Evolutionary conservation across 1,140 invertebrate species (phyloP), one percentile per base, ranked within the genome.

Genomic region (Habropoda laboriosa): DNA sequence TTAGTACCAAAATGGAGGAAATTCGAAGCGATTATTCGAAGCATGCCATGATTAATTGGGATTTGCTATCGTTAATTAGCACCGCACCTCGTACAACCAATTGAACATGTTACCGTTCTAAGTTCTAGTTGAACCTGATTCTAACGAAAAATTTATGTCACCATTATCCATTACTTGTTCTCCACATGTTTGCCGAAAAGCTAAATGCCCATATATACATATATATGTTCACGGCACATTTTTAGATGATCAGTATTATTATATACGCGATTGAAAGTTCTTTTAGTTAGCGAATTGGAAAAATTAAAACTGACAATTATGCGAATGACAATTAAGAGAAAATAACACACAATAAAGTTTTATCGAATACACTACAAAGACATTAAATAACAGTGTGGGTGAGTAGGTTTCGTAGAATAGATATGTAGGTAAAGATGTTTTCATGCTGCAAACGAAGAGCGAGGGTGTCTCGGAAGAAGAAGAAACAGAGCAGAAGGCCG

Each of bases 391-490:
- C 64, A 81, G 51, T 72, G 76, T 70, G 80, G 91, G 90, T 91
- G 89, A 92, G 91, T 91, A 91, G 88, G 58, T 80, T 53, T 86
- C 74, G 90, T 93, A 93, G 92, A 90, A 88, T 92, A 93, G 92
- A 91, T 91, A 86, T 92, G 91, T 93, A 92, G 92, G 90, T 89
- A 90, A 90, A 90, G 89, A 89, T 92, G 90, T 92, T 93, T 93
- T 93, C 92, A 92, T 92, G 92, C 92, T 93, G 92, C 92, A 55
- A 87, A 89, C 73, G 90, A 89, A 91, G 89, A 88, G 67, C 84
- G 88, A 91, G 81, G 92, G 91, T 82, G 83, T 82, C 64, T 86
- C 63, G 80, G 87, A 83, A 80, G 73, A 82, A 73, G 71, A 73
- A 77, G 87, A 90, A 75, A 82, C 86, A 63, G 84, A 86, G 78